Percentiles rank a stretch among this genome's conserved stretches.
phyloP scores from a whole-genome alignment of 2,888 invertebrate species.

The Labia minor region DNA sequence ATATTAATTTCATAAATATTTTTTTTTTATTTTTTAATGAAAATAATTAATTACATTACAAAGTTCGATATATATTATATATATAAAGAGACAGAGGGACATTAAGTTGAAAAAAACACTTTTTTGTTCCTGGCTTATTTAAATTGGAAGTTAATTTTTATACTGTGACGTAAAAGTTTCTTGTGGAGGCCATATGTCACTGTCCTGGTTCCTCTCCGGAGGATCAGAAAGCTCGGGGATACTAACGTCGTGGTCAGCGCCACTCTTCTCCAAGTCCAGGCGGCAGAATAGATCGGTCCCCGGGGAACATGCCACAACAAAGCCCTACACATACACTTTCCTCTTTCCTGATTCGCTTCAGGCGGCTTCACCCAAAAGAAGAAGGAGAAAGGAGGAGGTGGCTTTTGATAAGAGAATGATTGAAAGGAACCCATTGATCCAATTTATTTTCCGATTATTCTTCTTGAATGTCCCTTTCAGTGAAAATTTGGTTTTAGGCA shows the following conservation, averaged over 20 bases:
- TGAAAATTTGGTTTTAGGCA: too few species aligned
- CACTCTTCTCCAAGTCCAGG: background rate
- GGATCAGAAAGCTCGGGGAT: background rate
- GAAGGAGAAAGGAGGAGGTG: background rate
- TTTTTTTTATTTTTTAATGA: too few species aligned
- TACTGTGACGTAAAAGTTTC: background rate
- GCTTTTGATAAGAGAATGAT: background rate
- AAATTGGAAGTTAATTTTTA: constrained; percentile 5
- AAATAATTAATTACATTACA: too few species aligned
- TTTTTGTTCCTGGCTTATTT: background rate
- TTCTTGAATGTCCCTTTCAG: too few species aligned
- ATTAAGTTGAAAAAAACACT: too few species aligned
- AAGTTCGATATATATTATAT: too few species aligned
- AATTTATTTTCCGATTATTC: too few species aligned
- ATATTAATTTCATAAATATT: too few species aligned
- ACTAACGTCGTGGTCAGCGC: constrained; percentile 2
- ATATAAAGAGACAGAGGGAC: too few species aligned
- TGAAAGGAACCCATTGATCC: background rate
- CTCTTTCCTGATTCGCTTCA: background rate
- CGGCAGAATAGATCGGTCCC: constrained; percentile 13
- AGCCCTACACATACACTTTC: background rate
- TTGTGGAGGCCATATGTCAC: background rate
- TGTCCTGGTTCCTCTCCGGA: background rate
- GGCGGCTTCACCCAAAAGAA: too few species aligned
- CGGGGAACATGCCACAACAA: background rate